phyloP scores from a whole-genome alignment of 2,888 invertebrate species.

The Operophtera brumata region DNA sequence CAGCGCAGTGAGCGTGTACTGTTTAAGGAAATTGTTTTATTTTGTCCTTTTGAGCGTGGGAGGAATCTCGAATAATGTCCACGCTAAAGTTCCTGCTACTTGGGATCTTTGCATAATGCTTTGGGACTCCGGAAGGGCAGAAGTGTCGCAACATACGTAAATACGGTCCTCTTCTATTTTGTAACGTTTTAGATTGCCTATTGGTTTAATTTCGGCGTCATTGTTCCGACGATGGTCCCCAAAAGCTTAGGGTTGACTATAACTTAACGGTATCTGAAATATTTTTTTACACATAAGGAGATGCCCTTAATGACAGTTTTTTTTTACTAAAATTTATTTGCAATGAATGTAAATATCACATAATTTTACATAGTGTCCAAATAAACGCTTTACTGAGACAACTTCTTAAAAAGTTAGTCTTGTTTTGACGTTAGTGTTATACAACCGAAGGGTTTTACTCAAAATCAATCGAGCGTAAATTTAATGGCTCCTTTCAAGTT shows the following conservation, averaged over 20 bases:
- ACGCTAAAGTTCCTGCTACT: conserved; percentile 48
- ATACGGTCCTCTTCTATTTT: conserved; percentile 36
- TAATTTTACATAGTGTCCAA: background rate
- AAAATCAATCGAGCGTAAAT: conserved; percentile 72
- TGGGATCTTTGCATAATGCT: conserved; percentile 39
- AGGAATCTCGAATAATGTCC: conserved; percentile 53
- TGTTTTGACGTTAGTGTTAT: conserved; percentile 62
- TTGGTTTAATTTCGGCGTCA: conserved; percentile 54
- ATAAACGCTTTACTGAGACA: background rate
- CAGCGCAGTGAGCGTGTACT: conserved; percentile 52
- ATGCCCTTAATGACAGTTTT: conserved; percentile 1
- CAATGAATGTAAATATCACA: background rate
- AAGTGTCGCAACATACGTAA: conserved; percentile 29
- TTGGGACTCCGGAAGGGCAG: conserved; percentile 24
- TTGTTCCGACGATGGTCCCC: conserved; percentile 48
- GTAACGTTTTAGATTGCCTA: conserved; percentile 45
- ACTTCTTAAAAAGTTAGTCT: conserved; percentile 4
- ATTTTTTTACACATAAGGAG: conserved; percentile 32
- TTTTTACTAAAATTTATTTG: background rate
- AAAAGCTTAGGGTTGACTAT: conserved; percentile 43
- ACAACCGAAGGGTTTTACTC: conserved; percentile 71
- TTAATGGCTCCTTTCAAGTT: conserved; percentile 76
- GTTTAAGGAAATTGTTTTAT: conserved; percentile 58
- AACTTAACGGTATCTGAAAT: conserved; percentile 52
- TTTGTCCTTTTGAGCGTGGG: conserved; percentile 51